Percentiles rank a stretch among this genome's conserved stretches.
Evolutionary conservation across 1,140 invertebrate species (phyloP).

Genomic region (Alviniconcha marisindica): DNA sequence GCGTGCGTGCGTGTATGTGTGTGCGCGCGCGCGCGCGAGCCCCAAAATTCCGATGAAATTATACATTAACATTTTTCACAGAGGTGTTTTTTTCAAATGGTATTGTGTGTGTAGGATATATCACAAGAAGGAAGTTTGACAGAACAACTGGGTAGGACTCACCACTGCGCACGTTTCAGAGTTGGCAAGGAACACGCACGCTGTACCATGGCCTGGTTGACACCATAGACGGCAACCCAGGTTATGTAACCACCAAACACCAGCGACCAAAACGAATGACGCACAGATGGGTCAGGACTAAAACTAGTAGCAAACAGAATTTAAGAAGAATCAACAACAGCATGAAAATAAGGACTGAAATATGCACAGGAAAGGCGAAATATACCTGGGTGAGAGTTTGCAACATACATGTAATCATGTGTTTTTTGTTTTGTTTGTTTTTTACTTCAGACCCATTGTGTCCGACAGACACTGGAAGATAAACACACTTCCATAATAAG

Average conservation of each 20-base stretch:
- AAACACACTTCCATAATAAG: too few relatives aligned
- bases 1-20: too few relatives aligned
- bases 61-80: not conserved
- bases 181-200: conserved; percentile 90
- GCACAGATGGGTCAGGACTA: conserved; percentile 84
- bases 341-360: too few relatives aligned
- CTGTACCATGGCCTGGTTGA: conserved; percentile 95
- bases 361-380: too few relatives aligned
- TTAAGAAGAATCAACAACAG: not conserved
- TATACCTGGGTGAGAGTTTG: too few relatives aligned
- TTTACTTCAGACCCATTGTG: too few relatives aligned
- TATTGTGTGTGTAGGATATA: not conserved
- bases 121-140: not conserved
- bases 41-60: not conserved
- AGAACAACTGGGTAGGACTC: too few relatives aligned
- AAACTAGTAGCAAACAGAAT: conserved; percentile 73
- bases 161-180: conserved; percentile 83
- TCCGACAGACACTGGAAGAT: too few relatives aligned
- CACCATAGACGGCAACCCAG: conserved; percentile 93
- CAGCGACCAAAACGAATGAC: conserved; percentile 95
- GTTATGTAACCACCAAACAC: conserved; percentile 92
- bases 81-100: not conserved
- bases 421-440: too few relatives aligned
- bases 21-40: too few relatives aligned
- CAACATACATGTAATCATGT: too few relatives aligned